Evolutionary conservation across 2,113 vertebrate genomes (phyloP), one percentile per base, ranked within the genome.

Genomic region (Nannospalax galili): DNA sequence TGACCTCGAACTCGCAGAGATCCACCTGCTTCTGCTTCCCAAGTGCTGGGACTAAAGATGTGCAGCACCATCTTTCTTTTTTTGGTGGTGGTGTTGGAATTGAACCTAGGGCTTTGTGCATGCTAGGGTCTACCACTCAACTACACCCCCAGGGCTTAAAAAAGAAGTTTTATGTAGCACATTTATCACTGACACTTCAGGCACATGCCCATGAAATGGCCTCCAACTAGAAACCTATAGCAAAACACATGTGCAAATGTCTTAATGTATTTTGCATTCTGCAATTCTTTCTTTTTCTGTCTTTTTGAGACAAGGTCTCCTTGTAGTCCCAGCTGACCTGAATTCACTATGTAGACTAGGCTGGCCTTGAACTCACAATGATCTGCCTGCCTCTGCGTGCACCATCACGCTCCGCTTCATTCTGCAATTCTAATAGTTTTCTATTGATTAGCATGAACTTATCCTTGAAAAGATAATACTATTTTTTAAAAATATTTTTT

Each of bases 181-280:
- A 5, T 37, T 89, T 22, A 67, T 62, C 26, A 79, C 28, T 30
- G 37, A 91, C 35, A 93, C 84, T 96, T 82, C n/a, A 93, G 84
- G 62, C 3, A 92, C 9, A 93, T 73, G 24, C 7, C 45, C 15
- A 84, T 62, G 24, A 60, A 95, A 93, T 42, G 56, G 62, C 26
- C 72, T 86, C 42, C 9, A 78, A 78, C 10, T 86, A 90, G 9
- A 82, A 77, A 90, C 77, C 26, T 73, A 95, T 1, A 65, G 70
- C 56, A 96, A 95, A 95, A 95, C 7, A 92, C 30, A 69, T 77
- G 75, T 42, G 15, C 42, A 87, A 15, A 67, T 92, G 19, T 72
- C 22, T 35, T 91, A 70, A 88, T 78, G 35, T 93, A 85, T 24
- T 79, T 69, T 74, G 40, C 16, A 28, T 90, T 95, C 48, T 67